Percentiles rank a stretch among this genome's conserved stretches.
These are phyloP conservation scores for Proteles cristata DNA, from an alignment of 2,113 vertebrate genomes.

Conservation along the genomic window DNA sequence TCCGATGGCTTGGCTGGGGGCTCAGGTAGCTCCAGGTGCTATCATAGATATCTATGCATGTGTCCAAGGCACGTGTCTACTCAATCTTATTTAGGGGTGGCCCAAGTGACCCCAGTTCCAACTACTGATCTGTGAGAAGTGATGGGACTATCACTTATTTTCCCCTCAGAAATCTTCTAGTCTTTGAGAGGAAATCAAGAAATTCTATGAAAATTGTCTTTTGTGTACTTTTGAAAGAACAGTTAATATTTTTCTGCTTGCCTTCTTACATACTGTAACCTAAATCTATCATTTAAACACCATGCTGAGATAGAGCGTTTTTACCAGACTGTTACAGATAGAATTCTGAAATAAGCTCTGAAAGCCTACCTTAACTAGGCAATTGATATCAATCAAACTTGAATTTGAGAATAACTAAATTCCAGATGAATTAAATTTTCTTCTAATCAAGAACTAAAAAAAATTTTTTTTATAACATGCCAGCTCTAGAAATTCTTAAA, in stretches of 20 bases:
- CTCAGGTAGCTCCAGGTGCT: rapidly evolving
- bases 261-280: neutral
- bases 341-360: conserved; percentile 4
- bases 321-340: neutral
- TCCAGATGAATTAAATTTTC: neutral
- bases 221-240: neutral
- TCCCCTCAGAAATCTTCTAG: neutral
- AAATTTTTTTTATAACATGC: neutral
- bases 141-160: neutral
- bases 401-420: neutral
- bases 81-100: neutral
- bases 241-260: neutral
- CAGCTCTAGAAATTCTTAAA: neutral
- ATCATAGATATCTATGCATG: rapidly evolving
- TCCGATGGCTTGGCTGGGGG: neutral
- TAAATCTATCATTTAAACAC: neutral
- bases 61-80: neutral
- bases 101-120: neutral
- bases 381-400: conserved; percentile 15
- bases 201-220: neutral
- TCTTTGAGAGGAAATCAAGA: neutral
- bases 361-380: neutral
- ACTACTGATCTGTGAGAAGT: neutral
- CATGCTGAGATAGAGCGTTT: neutral
- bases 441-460: conserved; percentile 46